Conservation (phyloP, 2,888 invertebrate genomes). For the Unio delphinus region DNA sequence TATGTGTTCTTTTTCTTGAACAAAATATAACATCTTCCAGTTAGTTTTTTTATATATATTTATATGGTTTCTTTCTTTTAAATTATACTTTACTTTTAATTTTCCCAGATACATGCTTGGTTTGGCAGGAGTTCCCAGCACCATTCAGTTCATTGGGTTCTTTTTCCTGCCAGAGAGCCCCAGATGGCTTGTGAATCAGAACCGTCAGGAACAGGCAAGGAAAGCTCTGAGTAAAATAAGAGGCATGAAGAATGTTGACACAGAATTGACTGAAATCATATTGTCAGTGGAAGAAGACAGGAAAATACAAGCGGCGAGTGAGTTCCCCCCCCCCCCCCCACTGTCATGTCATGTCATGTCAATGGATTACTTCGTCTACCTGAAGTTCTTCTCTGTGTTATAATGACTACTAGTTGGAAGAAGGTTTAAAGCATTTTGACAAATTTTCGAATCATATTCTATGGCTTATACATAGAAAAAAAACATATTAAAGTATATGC, state of each 20-base stretch:
- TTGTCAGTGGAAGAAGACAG: conserved; percentile 46
- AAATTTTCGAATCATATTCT: too few relatives aligned
- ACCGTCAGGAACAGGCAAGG: conserved; percentile 57
- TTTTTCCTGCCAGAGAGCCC: conserved; percentile 75
- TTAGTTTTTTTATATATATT: not conserved
- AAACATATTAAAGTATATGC: too few relatives aligned
- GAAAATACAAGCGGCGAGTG: not conserved
- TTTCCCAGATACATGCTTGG: conserved; percentile 74
- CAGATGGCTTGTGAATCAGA: conserved; percentile 64
- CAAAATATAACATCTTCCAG: too few relatives aligned
- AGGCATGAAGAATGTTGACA: conserved; percentile 64
- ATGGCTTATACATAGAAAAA: too few relatives aligned
- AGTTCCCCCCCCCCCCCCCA: too few relatives aligned
- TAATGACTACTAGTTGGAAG: too few relatives aligned
- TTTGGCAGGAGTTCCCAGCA: conserved; percentile 73
- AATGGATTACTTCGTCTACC: too few relatives aligned
- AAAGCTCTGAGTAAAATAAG: conserved; percentile 67
- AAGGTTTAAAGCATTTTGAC: too few relatives aligned
- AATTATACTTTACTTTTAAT: not conserved
- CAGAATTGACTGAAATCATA: conserved; percentile 70
- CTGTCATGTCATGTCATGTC: too few relatives aligned
- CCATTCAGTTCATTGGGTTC: conserved; percentile 75
- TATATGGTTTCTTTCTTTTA: not conserved
- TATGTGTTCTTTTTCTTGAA: too few relatives aligned
- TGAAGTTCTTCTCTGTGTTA: too few relatives aligned